These are phyloP conservation scores for Ypsolopha sequella DNA, from an alignment of 2,888 invertebrate species.

Conservation along the genomic window DNA sequence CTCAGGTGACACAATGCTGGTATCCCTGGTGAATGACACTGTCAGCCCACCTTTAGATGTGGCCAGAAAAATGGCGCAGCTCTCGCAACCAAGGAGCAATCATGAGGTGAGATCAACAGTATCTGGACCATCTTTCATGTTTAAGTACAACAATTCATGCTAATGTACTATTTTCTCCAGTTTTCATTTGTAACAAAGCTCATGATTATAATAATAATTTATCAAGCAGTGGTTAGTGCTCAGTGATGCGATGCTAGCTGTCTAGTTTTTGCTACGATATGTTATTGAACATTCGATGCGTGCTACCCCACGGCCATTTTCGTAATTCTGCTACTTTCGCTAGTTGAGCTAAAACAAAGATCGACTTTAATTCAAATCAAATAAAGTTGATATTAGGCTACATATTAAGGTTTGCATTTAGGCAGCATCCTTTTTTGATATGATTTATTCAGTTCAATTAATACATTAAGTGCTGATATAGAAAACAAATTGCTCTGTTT, in stretches of 20 bases:
- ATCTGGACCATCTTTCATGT: background rate
- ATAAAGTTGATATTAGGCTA: background rate
- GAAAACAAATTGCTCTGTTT: background rate
- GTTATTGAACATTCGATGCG: background rate
- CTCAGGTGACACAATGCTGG: slow-evolving; percentile 66
- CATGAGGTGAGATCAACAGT: slow-evolving; percentile 24
- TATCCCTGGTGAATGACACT: slow-evolving; percentile 72
- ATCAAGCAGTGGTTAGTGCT: background rate
- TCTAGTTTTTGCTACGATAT: background rate
- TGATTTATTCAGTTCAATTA: no score
- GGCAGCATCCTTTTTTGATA: no score
- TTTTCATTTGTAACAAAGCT: background rate
- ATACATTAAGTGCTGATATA: no score
- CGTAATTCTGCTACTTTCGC: slow-evolving; percentile 1
- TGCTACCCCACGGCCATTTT: background rate
- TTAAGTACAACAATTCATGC: background rate
- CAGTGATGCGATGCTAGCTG: background rate
- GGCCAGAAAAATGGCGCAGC: slow-evolving; percentile 63
- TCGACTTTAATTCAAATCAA: background rate
- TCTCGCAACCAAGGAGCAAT: slow-evolving; percentile 43
- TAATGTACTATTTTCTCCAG: background rate
- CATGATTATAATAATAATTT: background rate
- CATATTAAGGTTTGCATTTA: no score
- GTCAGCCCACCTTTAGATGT: slow-evolving; percentile 68
- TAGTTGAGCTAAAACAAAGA: background rate